A percentile compares a stretch with the other conserved stretches of the same genome.
Evolutionary conservation across 2,797 vertebrate genomes (phyloP).

Genomic region (Lindbergichthys nudifrons): DNA sequence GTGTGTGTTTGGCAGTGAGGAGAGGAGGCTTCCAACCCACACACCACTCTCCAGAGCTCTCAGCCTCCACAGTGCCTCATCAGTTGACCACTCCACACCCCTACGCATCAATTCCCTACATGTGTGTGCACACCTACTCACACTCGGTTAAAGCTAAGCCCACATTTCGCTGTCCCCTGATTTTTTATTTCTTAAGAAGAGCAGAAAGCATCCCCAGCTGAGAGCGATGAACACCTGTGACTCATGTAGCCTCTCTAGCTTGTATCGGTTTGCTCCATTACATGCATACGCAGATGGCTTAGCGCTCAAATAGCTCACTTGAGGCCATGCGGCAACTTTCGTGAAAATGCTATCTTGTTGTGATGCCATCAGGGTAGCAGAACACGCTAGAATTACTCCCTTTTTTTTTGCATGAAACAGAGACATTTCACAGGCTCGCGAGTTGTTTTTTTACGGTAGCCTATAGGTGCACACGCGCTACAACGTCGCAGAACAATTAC

Average conservation of each 20-base stretch:
- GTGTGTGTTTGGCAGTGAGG: conserved; percentile 57
- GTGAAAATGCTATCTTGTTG: conserved; percentile 6
- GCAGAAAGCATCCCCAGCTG: conserved; percentile 41
- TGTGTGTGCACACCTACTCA: conserved; percentile 61
- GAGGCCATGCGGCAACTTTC: conserved; percentile 27
- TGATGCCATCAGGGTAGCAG: not conserved
- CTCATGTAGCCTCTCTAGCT: conserved; percentile 43
- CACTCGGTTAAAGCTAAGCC: conserved; percentile 52
- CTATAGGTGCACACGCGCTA: no score
- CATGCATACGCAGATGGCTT: conserved; percentile 35
- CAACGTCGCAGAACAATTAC: no score
- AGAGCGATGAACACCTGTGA: conserved; percentile 57
- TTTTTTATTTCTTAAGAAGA: conserved; percentile 53
- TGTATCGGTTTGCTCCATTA: conserved; percentile 37
- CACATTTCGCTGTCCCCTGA: conserved; percentile 64
- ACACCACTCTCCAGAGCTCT: conserved; percentile 83
- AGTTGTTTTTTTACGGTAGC: not conserved
- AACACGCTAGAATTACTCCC: not conserved
- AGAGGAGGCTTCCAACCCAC: conserved; percentile 81
- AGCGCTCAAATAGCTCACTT: conserved; percentile 11
- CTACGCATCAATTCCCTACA: conserved; percentile 75
- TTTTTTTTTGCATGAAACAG: conserved; percentile 11
- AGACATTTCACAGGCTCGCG: not conserved
- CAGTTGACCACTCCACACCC: conserved; percentile 81
- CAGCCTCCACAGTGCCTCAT: conserved; percentile 82